Evolutionary conservation across 2,113 vertebrate genomes (phyloP).

Genomic region (Atrichornis clamosus): DNA sequence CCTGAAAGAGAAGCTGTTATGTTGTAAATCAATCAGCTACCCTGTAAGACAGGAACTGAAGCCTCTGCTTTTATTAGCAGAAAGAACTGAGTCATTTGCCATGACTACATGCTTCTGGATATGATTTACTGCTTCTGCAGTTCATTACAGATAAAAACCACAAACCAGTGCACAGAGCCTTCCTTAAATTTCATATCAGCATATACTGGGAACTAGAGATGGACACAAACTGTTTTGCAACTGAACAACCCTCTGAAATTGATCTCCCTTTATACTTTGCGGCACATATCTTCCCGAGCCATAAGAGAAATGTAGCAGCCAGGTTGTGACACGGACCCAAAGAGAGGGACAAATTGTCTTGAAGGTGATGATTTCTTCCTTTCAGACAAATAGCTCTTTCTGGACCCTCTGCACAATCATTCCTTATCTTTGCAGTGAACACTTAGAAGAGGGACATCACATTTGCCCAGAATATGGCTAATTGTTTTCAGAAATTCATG

Average conservation of each 20-base stretch:
- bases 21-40: constrained; percentile 51
- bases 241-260: not conserved
- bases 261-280: not conserved
- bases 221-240: not conserved
- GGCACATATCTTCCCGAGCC: not conserved
- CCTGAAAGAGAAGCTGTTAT: constrained; percentile 43
- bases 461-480: not conserved
- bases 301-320: not conserved
- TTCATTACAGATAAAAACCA: not conserved
- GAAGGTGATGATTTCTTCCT: not conserved
- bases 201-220: not conserved
- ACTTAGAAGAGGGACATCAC: not conserved
- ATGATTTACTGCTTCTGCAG: constrained; percentile 35
- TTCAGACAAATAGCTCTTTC: not conserved
- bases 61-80: constrained; percentile 40
- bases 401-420: not conserved
- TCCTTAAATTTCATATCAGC: not conserved
- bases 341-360: not conserved
- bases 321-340: not conserved
- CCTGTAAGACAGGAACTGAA: constrained; percentile 45
- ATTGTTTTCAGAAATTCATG: not conserved
- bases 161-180: not conserved
- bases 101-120: constrained; percentile 31
- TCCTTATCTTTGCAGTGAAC: not conserved
- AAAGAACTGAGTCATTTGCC: constrained; percentile 43